These are phyloP conservation scores for Cantharis rufa DNA, from an alignment of 2,888 invertebrate species.

Conservation along the genomic window DNA sequence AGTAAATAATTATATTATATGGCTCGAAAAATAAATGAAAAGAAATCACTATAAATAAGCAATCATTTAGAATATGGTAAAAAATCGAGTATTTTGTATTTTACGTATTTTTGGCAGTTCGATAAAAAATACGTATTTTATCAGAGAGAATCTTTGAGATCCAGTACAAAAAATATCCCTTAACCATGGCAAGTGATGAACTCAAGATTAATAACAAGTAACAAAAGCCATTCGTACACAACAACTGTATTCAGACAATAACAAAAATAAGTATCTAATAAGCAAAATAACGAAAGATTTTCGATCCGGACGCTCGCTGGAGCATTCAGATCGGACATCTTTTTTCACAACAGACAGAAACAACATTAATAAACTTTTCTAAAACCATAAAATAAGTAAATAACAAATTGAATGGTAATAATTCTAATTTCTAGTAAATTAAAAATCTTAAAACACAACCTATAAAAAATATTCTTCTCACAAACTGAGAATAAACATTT, in stretches of 20 bases:
- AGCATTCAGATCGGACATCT: background rate
- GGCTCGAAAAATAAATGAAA: slow-evolving; percentile 36
- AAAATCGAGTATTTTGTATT: slow-evolving; percentile 32
- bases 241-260: slow-evolving; percentile 24
- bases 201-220: slow-evolving; percentile 38
- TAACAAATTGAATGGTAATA: slow-evolving; percentile 24
- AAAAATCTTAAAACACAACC: slow-evolving; percentile 16
- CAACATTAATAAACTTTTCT: slow-evolving; percentile 26
- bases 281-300: slow-evolving; percentile 32
- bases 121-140: slow-evolving; percentile 4
- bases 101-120: slow-evolving; percentile 36
- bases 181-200: slow-evolving; percentile 51
- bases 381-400: slow-evolving; percentile 22
- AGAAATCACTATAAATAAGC: slow-evolving; percentile 33
- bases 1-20: slow-evolving; percentile 30
- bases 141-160: slow-evolving; percentile 44
- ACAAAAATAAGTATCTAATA: slow-evolving; percentile 30
- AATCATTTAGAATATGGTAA: slow-evolving; percentile 33
- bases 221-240: slow-evolving; percentile 24
- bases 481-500: slow-evolving; percentile 9
- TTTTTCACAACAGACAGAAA: slow-evolving; percentile 14
- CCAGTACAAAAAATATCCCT: slow-evolving; percentile 48
- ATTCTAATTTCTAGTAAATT: slow-evolving; percentile 22
- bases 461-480: slow-evolving; percentile 26
- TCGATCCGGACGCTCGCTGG: slow-evolving; percentile 15